Base-by-base conservation (phyloP, 2,113 vertebrate species). In the Tyrannus savana region DNA sequence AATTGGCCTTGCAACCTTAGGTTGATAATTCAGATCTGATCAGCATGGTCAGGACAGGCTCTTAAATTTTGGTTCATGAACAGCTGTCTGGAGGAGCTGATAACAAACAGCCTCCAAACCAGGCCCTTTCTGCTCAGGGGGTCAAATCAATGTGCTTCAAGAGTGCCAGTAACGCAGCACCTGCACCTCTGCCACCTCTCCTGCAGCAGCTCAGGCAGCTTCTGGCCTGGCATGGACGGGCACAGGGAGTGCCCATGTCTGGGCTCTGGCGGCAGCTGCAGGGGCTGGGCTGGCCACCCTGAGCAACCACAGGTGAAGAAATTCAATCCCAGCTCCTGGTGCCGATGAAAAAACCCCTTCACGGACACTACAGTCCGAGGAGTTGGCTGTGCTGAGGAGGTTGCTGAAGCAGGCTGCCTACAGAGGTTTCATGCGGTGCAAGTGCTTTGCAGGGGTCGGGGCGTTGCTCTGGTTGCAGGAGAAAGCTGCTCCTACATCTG, bases 191-290 rank as follows among this genome's bases (percentile, higher is more conserved):
- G 19, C n/a, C 53, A 56, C 72, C 47, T 73, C 27, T 62, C 44
- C 46, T 56, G 52, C 52, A 50, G 41, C 22, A 42, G 62, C 39
- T 64, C 37, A 31, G 39, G 73, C 63, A 87, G 30, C 41, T 76
- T 60, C 58, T 71, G 24, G 19, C 42, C 62, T 55, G 46, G 56
- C 24, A 49, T 4, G 35, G 64, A 12, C 46, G 64, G 64, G 14
- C 33, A 10, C 0, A 0, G 50, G 67, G 44, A 90, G 39, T 3
- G 8, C 47, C 0, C 0, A 7, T 27, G 35, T 10, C 50, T 64
- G 50, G 73, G 31, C 67, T 75, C 55, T 69, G 49, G 9, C 50
- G 42, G 72, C 37, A 72, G 59, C 77, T 52, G n/a, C 76, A 63
- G 19, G 35, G 35, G 28, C 53, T 50, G 66, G 53, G 33, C 49